Percentiles rank a stretch among this genome's conserved stretches.
Evolutionary conservation across 2,797 vertebrate genomes (phyloP).

Genomic region (Pseudotriccus pelzelni): DNA sequence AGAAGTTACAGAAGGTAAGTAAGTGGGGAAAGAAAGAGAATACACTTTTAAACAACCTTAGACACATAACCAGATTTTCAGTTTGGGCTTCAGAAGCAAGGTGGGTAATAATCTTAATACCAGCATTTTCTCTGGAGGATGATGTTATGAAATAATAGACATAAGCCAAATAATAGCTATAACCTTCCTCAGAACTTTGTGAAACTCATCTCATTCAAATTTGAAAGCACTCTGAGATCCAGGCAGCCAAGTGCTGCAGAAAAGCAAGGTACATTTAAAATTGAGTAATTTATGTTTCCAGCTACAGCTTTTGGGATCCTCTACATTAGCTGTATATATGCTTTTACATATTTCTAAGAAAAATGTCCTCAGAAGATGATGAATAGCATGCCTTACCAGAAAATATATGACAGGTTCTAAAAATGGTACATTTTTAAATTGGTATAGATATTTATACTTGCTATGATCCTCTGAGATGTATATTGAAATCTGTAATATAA

Average conservation of each 20-base stretch:
- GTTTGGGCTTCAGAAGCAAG: neutral
- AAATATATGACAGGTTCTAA: conserved; percentile 51
- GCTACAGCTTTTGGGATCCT: conserved; percentile 44
- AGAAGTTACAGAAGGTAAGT: neutral
- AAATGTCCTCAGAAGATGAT: conserved; percentile 48
- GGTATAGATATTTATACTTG: conserved; percentile 58
- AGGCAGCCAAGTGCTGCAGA: neutral
- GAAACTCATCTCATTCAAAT: neutral
- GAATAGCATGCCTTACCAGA: conserved; percentile 38
- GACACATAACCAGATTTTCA: neutral
- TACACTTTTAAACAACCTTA: neutral
- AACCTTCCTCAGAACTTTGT: neutral
- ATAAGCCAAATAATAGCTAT: neutral
- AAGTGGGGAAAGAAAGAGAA: neutral
- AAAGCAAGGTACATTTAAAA: conserved; percentile 1
- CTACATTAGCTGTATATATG: conserved; percentile 6
- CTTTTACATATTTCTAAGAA: conserved; percentile 55
- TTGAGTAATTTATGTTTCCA: conserved; percentile 26
- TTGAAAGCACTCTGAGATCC: neutral
- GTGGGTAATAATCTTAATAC: neutral
- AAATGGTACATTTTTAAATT: conserved; percentile 53
- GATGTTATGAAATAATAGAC: neutral
- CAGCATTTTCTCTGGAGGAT: neutral
- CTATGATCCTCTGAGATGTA: conserved; percentile 60
- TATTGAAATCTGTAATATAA: conserved; percentile 54